Conservation (phyloP, 2,797 vertebrate genomes). For the Podarcis lilfordi region DNA sequence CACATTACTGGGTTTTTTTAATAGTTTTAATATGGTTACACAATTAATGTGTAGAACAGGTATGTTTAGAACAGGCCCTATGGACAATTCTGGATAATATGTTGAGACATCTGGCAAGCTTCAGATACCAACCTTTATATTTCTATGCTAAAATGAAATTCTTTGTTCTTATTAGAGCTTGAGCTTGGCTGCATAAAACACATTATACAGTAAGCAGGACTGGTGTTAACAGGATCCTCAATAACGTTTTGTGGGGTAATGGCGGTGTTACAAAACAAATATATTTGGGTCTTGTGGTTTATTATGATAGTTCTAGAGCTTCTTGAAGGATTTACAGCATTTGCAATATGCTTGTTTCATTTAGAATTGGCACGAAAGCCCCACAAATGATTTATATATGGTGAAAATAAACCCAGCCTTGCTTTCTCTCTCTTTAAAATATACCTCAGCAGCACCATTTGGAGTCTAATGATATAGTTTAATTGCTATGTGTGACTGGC, state of each 20-base stretch:
- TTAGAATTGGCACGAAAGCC: constrained; percentile 29
- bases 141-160: constrained; percentile 20
- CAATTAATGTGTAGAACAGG: background rate
- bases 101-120: background rate
- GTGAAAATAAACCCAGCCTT: constrained; percentile 4
- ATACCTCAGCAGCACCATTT: constrained; percentile 20
- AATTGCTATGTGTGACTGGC: constrained; percentile 40
- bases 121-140: background rate
- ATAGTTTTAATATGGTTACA: background rate
- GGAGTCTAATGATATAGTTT: constrained; percentile 48
- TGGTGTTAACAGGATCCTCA: constrained; percentile 10
- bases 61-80: background rate
- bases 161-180: constrained; percentile 27
- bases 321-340: constrained; percentile 27
- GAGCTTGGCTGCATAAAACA: constrained; percentile 6
- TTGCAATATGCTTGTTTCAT: background rate
- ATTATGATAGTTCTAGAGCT: constrained; percentile 18
- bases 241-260: background rate
- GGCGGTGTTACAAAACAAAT: constrained; percentile 7
- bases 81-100: background rate
- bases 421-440: background rate
- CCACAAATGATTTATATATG: constrained; percentile 38
- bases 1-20: background rate
- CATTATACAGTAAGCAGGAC: constrained; percentile 15
- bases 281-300: constrained; percentile 25